phyloP scores from a whole-genome alignment of 2,888 invertebrate genomes.

The Koerneria pararmatus region DNA sequence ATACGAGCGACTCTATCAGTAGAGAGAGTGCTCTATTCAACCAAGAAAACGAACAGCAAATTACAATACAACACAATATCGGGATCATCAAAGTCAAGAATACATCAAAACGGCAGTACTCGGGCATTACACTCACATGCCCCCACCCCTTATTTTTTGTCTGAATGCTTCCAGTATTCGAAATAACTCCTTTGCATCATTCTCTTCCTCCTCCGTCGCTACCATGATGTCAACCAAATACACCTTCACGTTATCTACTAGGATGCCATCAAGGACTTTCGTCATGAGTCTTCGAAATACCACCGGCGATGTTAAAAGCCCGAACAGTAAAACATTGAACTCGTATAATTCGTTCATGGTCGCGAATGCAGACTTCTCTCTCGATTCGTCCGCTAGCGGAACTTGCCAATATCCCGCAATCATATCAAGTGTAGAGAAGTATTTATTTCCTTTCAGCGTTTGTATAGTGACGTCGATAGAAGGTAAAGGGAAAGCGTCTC shows the following conservation, averaged over 20 bases:
- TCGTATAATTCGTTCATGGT: constrained; percentile 35
- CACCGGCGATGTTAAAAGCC: constrained; percentile 40
- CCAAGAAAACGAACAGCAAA: too few relatives aligned
- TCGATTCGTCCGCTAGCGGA: constrained; percentile 27
- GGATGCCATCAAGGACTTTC: constrained; percentile 27
- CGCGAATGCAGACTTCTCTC: constrained; percentile 41
- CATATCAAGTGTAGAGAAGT: constrained; percentile 36
- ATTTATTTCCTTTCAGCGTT: constrained; percentile 22
- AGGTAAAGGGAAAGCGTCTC: constrained; percentile 40
- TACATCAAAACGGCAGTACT: too few relatives aligned
- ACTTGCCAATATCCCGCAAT: constrained; percentile 43
- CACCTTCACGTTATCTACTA: too few relatives aligned
- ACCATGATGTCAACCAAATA: constrained; percentile 42
- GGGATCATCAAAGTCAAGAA: too few relatives aligned
- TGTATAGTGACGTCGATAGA: constrained; percentile 31
- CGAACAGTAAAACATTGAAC: constrained; percentile 44
- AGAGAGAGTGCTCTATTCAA: too few relatives aligned
- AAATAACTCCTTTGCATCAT: neutral
- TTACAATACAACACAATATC: too few relatives aligned
- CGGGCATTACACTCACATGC: too few relatives aligned
- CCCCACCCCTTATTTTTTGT: too few relatives aligned
- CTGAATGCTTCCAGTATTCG: constrained; percentile 1
- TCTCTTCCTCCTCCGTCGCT: neutral
- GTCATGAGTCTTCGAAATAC: constrained; percentile 45
- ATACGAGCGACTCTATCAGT: too few relatives aligned